These are phyloP conservation scores for Mungos mungo DNA, from an alignment of 2,113 vertebrate species.

Conservation along the genomic window DNA sequence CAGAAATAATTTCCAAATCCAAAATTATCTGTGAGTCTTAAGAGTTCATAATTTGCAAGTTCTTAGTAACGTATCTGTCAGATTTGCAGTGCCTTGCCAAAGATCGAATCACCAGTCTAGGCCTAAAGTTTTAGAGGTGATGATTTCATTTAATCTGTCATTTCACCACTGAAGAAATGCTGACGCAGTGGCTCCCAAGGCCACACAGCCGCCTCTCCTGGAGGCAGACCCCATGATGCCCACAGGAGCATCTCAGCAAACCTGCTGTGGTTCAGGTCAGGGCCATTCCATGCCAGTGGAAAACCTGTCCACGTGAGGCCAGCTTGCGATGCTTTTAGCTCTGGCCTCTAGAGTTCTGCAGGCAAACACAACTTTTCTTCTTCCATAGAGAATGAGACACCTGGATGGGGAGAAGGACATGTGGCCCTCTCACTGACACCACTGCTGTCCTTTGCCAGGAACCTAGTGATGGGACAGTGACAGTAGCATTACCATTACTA, in stretches of 20 bases:
- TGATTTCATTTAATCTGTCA: not conserved
- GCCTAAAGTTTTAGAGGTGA: not conserved
- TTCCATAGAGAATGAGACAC: not conserved
- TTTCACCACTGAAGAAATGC: not conserved
- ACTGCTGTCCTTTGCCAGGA: not conserved
- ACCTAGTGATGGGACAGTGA: not conserved
- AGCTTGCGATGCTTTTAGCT: not conserved
- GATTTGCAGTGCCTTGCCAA: not conserved
- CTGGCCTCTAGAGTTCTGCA: not conserved
- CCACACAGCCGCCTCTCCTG: not conserved
- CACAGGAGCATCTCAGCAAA: not conserved
- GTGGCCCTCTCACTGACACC: not conserved
- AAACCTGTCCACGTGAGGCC: not conserved
- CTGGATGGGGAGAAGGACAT: not conserved
- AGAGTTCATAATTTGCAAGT: not conserved
- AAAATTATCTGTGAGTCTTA: conserved; percentile 42
- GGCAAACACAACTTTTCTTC: not conserved
- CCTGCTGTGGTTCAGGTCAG: too few relatives aligned
- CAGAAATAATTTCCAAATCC: conserved; percentile 20
- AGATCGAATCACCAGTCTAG: not conserved
- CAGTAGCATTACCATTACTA: not conserved
- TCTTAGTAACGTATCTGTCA: not conserved
- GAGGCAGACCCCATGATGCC: not conserved
- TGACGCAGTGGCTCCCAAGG: not conserved
- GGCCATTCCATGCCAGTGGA: not conserved